Base-by-base conservation (phyloP, 92 coral and sea anemone genomes). In the Phenganax subtilis region DNA sequence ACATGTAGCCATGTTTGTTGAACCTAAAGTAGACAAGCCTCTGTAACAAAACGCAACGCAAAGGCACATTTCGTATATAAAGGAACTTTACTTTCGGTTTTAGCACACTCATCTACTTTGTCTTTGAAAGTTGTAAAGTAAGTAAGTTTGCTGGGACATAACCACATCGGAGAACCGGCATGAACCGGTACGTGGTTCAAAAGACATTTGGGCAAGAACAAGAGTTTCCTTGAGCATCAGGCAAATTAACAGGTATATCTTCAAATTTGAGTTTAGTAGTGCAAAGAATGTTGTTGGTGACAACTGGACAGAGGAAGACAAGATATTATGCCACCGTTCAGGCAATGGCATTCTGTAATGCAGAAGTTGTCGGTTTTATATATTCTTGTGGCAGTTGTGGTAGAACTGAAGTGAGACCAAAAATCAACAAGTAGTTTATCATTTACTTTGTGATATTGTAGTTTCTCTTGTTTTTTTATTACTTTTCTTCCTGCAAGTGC, bases 161-260 rank as follows among this genome's bases (percentile, higher is more conserved):
- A 37, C 47, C 47, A 37, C 5, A 37, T 37, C 47, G 47, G 5
- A 37, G 25, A 20, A 20, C 25, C 25, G 25, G 9, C 25, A 61
- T 61, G 25, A 15, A 64, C 7, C 29, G 1, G 30, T 64, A 71
- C 75, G 44, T 15, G 55, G 75, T 73, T 73, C 77, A 73, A 61
- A 73, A 25, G 54, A 10, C 3, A 53, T 30, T 12, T 16, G 77
- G 77, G 25, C 77, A 73, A 10, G 59, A 73, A 73, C 77, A 73
- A 73, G 44, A 52, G 12, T 47, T 73, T 53, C 77, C 77, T 53
- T 73, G 31, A 53, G 44, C 77, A 73, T 73, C 60, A 52, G 61
- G 77, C 15, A 73, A n/a, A 8, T 20, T 17, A 71, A 71, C 75
- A 3, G 55, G 16, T 55, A 12, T 71, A 53, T 71, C 1, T 17